These are phyloP conservation scores for Dasysyrphus albostriatus DNA, from an alignment of 2,888 invertebrate species.

Conservation along the genomic window DNA sequence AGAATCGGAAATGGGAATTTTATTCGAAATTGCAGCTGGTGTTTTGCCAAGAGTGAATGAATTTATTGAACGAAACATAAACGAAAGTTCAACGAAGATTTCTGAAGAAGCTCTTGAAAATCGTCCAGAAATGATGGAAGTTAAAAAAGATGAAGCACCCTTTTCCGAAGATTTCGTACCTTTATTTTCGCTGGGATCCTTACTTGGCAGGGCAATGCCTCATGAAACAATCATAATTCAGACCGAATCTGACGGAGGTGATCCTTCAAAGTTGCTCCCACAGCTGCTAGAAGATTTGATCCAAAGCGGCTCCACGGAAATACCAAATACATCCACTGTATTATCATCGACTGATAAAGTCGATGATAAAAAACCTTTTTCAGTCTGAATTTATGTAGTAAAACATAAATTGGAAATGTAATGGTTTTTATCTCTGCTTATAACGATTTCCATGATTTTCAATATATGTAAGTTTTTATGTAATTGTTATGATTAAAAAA, in stretches of 20 bases:
- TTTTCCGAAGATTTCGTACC: slow-evolving; percentile 42
- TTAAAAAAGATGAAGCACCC: not conserved
- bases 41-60: not conserved
- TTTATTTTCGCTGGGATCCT: slow-evolving; percentile 14
- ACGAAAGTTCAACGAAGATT: not conserved
- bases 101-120: not conserved
- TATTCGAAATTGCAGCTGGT: slow-evolving; percentile 38
- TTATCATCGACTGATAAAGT: not conserved
- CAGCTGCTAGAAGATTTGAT: not conserved
- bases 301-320: not conserved
- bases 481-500: not conserved
- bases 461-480: not conserved
- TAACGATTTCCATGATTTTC: not conserved
- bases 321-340: not conserved
- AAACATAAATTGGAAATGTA: not conserved
- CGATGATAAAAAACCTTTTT: not conserved
- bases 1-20: slow-evolving; percentile 30
- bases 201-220: slow-evolving; percentile 22
- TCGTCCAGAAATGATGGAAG: not conserved
- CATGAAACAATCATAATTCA: slow-evolving; percentile 38
- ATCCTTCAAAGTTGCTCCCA: not conserved
- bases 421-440: not conserved
- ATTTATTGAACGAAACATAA: not conserved
- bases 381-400: not conserved
- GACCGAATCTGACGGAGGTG: not conserved